Conservation (phyloP, 2,113 vertebrate species). For the Ahaetulla prasina region DNA sequence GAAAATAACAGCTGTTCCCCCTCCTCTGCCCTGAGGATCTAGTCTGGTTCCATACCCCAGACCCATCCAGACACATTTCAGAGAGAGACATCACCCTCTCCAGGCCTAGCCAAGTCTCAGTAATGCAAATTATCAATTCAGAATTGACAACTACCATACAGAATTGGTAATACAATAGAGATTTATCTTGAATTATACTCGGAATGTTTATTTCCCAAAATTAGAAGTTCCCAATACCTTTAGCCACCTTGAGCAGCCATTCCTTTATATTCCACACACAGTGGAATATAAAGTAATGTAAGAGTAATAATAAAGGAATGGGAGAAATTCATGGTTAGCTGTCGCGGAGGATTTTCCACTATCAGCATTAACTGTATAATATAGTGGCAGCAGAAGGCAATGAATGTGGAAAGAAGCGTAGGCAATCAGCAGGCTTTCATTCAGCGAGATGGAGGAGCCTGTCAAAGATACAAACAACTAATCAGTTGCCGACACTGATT, state of each 20-base stretch:
- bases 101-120: neutral
- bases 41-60: neutral
- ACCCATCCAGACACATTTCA: neutral
- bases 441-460: conserved; percentile 84
- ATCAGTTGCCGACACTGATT: conserved; percentile 83
- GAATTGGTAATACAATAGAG: neutral
- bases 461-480: conserved; percentile 89
- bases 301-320: conserved; percentile 64
- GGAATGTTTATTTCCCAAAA: neutral
- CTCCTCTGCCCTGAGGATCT: neutral
- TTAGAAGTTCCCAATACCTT: conserved; percentile 5
- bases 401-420: conserved; percentile 75
- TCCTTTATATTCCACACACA: too few species aligned
- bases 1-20: neutral
- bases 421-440: conserved; percentile 88
- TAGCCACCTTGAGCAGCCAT: conserved; percentile 41
- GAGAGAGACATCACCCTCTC: neutral
- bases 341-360: conserved; percentile 73
- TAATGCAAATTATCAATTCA: neutral
- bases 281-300: conserved; percentile 38
- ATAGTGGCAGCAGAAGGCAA: conserved; percentile 75
- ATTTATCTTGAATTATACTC: neutral
- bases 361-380: conserved; percentile 74
- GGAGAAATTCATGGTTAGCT: conserved; percentile 64
- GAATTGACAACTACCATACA: neutral